These are phyloP conservation scores for Oreochromis niloticus DNA, from an alignment of 2,113 vertebrate genomes.

Conservation along the genomic window DNA sequence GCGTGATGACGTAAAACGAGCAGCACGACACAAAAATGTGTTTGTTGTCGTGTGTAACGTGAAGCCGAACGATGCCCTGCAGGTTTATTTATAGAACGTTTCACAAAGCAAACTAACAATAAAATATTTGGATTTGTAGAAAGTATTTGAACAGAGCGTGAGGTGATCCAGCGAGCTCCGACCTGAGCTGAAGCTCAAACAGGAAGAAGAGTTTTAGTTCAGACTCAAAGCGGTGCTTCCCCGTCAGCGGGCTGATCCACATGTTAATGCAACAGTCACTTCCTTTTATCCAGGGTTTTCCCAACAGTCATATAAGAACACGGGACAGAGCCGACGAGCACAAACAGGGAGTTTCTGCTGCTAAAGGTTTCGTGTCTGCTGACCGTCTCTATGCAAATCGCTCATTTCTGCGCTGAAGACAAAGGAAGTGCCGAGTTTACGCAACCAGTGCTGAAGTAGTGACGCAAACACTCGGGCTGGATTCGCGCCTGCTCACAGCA, in stretches of 20 bases:
- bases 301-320: conserved; percentile 5
- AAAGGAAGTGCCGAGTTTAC: not conserved
- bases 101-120: not conserved
- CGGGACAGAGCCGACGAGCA: not conserved
- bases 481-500: not conserved
- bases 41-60: not conserved
- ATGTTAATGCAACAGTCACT: not conserved
- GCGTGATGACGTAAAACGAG: not conserved
- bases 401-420: not conserved
- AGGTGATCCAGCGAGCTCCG: not conserved
- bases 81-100: not conserved
- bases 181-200: not conserved
- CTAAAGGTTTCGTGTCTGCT: not conserved
- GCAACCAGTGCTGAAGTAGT: not conserved
- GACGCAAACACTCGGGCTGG: not conserved
- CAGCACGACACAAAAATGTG: not conserved
- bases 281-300: conserved; percentile 26
- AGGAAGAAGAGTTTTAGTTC: not conserved
- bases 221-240: not conserved
- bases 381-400: not conserved
- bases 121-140: not conserved
- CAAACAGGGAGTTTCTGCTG: conserved; percentile 1
- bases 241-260: not conserved
- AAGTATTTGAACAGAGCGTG: not conserved
- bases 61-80: not conserved